phyloP scores from a whole-genome alignment of 1,140 invertebrate genomes.

The silkworm (Bombyx mori) region ASM3026992v2 NC_085108.1:3010001-3010500 shows the following conservation, averaged over 20 bases:
- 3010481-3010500: too few species aligned
- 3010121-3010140: slow-evolving; percentile 13
- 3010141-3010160: slow-evolving; percentile 30
- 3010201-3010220: slow-evolving; percentile 40
- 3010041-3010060: slow-evolving; percentile 34
- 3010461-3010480: too few species aligned
- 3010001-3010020: slow-evolving; percentile 49
- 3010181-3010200: slow-evolving; percentile 53
- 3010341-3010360: too few species aligned
- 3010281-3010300: not conserved
- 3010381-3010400: too few species aligned
- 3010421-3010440: too few species aligned
- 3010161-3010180: slow-evolving; percentile 32
- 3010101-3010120: slow-evolving; percentile 11
- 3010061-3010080: slow-evolving; percentile 15
- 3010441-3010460: too few species aligned
- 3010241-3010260: slow-evolving; percentile 49
- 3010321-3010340: too few species aligned
- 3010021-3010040: slow-evolving; percentile 55
- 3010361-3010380: too few species aligned
- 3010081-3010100: slow-evolving; percentile 21
- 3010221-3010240: slow-evolving; percentile 32
- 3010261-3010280: slow-evolving; percentile 32
- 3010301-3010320: too few species aligned
- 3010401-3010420: too few species aligned